Evolutionary conservation across 2,113 vertebrate species (phyloP), one percentile per base, ranked within the genome.

Genomic region (Chaenocephalus aceratus): DNA sequence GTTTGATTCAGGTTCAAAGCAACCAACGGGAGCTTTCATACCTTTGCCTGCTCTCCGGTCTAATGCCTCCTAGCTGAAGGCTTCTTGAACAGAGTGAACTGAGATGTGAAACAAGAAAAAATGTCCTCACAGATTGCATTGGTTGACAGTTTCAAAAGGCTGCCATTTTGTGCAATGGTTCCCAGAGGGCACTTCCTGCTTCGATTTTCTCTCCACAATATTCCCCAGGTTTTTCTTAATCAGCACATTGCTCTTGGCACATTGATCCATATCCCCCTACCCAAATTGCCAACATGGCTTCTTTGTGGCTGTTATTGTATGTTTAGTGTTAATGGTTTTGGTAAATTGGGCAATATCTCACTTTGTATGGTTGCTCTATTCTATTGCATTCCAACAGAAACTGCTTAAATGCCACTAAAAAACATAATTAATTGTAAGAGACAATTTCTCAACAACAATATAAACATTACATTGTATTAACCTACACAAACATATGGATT

Each of bases 1-100:
- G 48, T 79, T 79, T 79, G 64, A 86, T 86, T 82, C 4, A 0
- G 56, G 48, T 79, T 82, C 65, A 87, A 87, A 87, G 75, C 34
- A 59, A 73, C 41, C 59, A 66, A 58, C 69, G 72, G 36, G 52
- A 65, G 72, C 78, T 77, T 89, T 86, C 62, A 76, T 53, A 80
- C 67, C 54, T 67, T 71, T 46, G 4, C 21, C 45, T 72, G 74
- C 72, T 46, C 68, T 74, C 46, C n/a, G 30, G 53, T 70, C 72
- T 80, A 77, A 86, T 83, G 72, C 66, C 66, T 77, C 36, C 51
- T 41, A 74, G 66, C 72, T 44, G 0, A 45, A 46, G 65, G 23
- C 61, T 85, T 66, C 18, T 54, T 44, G 10, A 65, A 49, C 52
- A 41, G 30, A 61, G 44, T 46, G 62, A 65, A 77, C 21, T 77